Evolutionary conservation across 2,797 vertebrate species (phyloP).

Genomic region (Lepus oiostolus): DNA sequence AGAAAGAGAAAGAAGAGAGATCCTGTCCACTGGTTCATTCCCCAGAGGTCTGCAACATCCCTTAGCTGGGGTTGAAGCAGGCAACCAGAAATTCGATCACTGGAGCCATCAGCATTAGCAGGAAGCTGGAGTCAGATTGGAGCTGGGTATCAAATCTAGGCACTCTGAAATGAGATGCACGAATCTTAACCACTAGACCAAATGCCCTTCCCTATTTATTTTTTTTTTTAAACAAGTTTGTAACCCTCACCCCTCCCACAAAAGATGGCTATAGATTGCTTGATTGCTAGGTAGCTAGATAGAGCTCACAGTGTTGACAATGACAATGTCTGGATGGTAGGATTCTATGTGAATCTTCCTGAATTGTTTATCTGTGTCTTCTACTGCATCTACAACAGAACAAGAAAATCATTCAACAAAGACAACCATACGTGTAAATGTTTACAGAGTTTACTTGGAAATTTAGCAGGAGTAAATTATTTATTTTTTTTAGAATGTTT

Average conservation of each 20-base stretch:
- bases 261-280: not conserved
- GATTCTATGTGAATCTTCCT: not conserved
- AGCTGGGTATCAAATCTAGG: too few species aligned
- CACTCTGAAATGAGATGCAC: too few species aligned
- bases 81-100: too few species aligned
- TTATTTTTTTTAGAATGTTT: constrained; percentile 36
- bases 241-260: not conserved
- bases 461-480: not conserved
- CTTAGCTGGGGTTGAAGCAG: too few species aligned
- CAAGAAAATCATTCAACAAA: not conserved
- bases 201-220: too few species aligned
- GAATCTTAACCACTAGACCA: too few species aligned
- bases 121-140: too few species aligned
- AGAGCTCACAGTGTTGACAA: not conserved
- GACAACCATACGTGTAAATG: not conserved
- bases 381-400: not conserved
- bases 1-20: too few species aligned
- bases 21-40: too few species aligned
- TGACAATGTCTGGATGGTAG: not conserved
- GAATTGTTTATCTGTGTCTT: constrained; percentile 13
- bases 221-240: not conserved
- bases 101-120: too few species aligned
- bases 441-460: not conserved
- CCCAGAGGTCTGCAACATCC: too few species aligned
- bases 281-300: not conserved